Evolutionary conservation across 2,113 vertebrate genomes (phyloP), one percentile per base, ranked within the genome.

Genomic region (Podarcis cretensis): DNA sequence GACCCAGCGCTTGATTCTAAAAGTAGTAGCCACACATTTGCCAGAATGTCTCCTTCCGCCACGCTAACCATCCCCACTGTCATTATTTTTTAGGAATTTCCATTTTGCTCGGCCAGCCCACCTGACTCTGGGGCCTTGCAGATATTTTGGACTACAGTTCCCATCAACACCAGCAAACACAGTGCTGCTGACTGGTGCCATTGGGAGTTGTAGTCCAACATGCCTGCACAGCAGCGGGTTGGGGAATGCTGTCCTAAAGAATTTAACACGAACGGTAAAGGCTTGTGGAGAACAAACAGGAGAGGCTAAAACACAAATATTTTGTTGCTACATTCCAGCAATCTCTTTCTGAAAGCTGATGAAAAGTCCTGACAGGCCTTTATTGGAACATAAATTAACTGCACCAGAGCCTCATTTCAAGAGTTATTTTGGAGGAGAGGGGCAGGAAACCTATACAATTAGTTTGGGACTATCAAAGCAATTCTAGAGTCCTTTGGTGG

Each of bases 341-440:
- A 91, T 89, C 89, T 92, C 89, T 93, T 84, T 93, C 93, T 95
- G 95, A 89, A 54, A 94, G 88, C 86, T 94, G 89, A 94, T 86
- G 84, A 96, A 74, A 95, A 93, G 91, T 88, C 54, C 93, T 95
- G 94, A 96, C 91, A 95, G 93, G 88, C 87, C 92, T 94, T 95
- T 95, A 94, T 90, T 96, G 91, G 91, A 95, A 94, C 89, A 96
- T 93, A 95, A 97, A 95, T 95, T 97, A 96, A 90, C 90, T 89
- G 85, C 84, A 90, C 89, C 90, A 95, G 37, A 65, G 93, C 94
- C 90, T 95, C 65, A 93, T 96, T 95, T 95, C 90, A 96, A 92
- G 87, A 94, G 94, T 87, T 94, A 91, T 93, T 87, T 54, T 30
- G 91, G 69, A 86, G 48, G 35, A 48, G 43, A 85, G 43, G 63